Evolutionary conservation across 2,888 invertebrate species (phyloP).

Genomic region (Phrixothrix hirtus): DNA sequence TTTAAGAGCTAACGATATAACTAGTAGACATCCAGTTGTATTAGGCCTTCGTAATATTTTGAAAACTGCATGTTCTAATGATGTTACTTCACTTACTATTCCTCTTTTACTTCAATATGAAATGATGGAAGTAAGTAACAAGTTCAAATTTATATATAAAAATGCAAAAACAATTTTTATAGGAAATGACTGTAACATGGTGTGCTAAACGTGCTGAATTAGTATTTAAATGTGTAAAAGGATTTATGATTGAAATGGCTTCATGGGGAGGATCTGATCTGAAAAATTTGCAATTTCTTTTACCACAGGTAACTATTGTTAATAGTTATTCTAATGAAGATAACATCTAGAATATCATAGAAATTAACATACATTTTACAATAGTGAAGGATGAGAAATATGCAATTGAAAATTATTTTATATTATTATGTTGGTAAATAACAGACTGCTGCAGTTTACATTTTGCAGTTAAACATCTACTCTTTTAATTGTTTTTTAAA

Average conservation of each 20-base stretch:
- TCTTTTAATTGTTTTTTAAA: no score
- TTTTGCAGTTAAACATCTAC: no score
- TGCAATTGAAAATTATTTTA: no score
- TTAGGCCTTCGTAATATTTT: slow-evolving; percentile 92
- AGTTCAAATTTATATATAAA: no score
- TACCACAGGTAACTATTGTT: slow-evolving; percentile 80
- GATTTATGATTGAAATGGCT: slow-evolving; percentile 98
- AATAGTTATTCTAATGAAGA: no score
- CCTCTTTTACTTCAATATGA: slow-evolving; percentile 92
- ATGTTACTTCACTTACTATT: slow-evolving; percentile 89
- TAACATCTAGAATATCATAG: no score
- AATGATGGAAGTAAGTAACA: slow-evolving; percentile 85
- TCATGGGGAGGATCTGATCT: slow-evolving; percentile 90
- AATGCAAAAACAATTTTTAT: no score
- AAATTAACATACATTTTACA: no score
- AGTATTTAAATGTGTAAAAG: slow-evolving; percentile 98
- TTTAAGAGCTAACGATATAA: slow-evolving; percentile 75
- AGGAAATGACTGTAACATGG: slow-evolving; percentile 96
- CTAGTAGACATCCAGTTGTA: slow-evolving; percentile 93
- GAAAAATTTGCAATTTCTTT: slow-evolving; percentile 83
- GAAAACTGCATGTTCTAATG: slow-evolving; percentile 92
- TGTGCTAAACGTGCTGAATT: slow-evolving; percentile 94
- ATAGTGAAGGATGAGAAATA: no score
- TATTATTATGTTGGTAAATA: no score
- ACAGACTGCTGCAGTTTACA: no score